These are phyloP conservation scores for Coleophora deauratella DNA, from an alignment of 2,888 invertebrate species.

Conservation along the genomic window DNA sequence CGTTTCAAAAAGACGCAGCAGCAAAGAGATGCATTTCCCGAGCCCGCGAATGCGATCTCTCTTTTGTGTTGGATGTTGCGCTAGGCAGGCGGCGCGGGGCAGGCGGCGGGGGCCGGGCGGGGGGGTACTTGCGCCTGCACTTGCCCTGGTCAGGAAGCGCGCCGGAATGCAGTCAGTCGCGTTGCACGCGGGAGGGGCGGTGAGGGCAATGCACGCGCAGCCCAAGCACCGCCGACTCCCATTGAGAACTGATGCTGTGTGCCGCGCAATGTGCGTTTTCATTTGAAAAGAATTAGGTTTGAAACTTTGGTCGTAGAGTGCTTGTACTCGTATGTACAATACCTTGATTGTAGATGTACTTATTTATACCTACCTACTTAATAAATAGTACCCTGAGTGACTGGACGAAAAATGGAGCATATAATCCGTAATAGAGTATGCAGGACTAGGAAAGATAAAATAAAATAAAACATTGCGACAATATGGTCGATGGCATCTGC, in stretches of 20 bases:
- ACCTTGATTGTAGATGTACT: no score
- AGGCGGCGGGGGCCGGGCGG: slow-evolving; percentile 46
- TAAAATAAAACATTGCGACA: no score
- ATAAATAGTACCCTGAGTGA: no score
- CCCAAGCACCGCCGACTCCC: slow-evolving; percentile 61
- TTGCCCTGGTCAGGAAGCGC: slow-evolving; percentile 73
- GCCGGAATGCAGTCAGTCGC: slow-evolving; percentile 73
- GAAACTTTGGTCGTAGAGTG: no score
- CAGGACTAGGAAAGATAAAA: no score
- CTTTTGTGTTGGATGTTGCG: slow-evolving; percentile 40
- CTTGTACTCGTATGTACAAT: no score
- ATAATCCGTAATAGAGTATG: no score
- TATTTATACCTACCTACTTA: no score
- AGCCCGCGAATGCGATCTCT: slow-evolving; percentile 20
- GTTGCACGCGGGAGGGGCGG: slow-evolving; percentile 44
- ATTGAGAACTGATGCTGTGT: slow-evolving; percentile 51
- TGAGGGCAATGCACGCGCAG: slow-evolving; percentile 60
- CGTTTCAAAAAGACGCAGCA: neutral
- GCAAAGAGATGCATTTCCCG: slow-evolving; percentile 36
- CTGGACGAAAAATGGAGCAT: no score
- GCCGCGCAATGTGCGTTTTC: no score
- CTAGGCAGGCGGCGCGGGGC: slow-evolving; percentile 29
- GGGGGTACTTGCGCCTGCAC: slow-evolving; percentile 67
- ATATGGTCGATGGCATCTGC: no score
- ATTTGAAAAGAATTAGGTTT: no score